Evolutionary conservation across 37 sponge, comb jelly and placozoan species (phyloP).

Genomic region (Mnemiopsis leidyi): DNA sequence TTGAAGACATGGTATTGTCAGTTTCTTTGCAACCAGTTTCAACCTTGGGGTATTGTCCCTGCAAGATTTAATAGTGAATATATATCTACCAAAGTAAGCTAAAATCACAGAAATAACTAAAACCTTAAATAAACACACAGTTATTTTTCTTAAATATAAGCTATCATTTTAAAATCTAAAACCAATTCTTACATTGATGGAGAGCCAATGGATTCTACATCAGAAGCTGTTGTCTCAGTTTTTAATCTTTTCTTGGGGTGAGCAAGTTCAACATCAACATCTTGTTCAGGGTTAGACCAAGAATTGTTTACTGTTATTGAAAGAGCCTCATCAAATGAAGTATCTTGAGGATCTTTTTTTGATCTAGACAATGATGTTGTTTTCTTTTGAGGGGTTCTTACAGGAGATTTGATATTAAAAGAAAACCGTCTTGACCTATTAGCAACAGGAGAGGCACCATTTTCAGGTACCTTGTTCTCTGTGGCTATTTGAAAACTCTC

Average conservation of each 20-base stretch:
- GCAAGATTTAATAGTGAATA: no score
- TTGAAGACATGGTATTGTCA: slow-evolving; percentile 46
- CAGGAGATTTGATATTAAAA: slow-evolving; percentile 27
- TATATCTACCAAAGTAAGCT: no score
- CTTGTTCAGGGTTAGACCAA: not conserved
- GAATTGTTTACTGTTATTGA: not conserved
- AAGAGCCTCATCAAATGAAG: slow-evolving; percentile 6
- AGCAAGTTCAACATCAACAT: not conserved
- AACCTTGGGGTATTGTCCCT: no score
- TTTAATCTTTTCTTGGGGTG: slow-evolving; percentile 6
- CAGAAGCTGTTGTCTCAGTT: not conserved
- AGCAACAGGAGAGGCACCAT: not conserved
- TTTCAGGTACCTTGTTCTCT: not conserved
- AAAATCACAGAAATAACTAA: no score
- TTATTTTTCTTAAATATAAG: no score
- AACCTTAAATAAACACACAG: no score
- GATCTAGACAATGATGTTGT: not conserved
- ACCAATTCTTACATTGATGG: not conserved
- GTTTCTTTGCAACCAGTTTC: not conserved
- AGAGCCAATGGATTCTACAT: not conserved
- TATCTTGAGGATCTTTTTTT: slow-evolving; percentile 7
- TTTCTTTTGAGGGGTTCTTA: not conserved
- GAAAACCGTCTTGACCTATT: not conserved
- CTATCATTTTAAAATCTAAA: no score
- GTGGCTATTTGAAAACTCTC: not conserved